Evolutionary conservation across 2,113 vertebrate species (phyloP).

Genomic region (Eretmodus cyanostictus): DNA sequence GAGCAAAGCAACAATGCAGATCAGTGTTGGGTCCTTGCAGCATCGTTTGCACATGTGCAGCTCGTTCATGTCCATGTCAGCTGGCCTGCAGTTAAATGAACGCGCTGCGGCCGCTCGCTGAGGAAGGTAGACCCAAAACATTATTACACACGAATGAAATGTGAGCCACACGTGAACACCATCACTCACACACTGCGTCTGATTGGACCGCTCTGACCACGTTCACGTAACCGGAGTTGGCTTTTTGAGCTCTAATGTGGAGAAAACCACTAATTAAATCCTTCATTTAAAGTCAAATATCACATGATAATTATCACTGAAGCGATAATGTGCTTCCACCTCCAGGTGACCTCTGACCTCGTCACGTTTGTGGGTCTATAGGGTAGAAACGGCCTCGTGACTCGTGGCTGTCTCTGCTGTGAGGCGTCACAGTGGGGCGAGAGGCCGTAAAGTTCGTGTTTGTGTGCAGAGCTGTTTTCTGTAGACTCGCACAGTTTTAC

Average conservation of each 20-base stretch:
- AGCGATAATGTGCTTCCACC: neutral
- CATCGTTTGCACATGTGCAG: neutral
- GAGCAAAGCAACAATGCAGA: neutral
- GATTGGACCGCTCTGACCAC: neutral
- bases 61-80: neutral
- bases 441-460: neutral
- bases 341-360: neutral
- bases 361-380: neutral
- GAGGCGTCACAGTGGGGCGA: neutral
- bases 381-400: fast-evolving
- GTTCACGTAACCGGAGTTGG: fast-evolving
- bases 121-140: neutral
- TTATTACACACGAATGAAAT: fast-evolving
- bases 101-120: neutral
- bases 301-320: neutral
- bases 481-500: neutral
- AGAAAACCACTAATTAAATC: neutral
- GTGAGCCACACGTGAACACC: neutral
- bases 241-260: neutral
- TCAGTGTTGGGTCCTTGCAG: neutral
- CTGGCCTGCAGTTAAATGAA: neutral
- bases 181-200: fast-evolving
- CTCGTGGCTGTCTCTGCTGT: neutral
- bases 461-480: neutral
- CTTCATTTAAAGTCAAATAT: neutral